Percentiles rank a stretch among this genome's conserved stretches.
Evolutionary conservation across 2,888 invertebrate genomes (phyloP).

Genomic region (Drosophila paucipuncta): DNA sequence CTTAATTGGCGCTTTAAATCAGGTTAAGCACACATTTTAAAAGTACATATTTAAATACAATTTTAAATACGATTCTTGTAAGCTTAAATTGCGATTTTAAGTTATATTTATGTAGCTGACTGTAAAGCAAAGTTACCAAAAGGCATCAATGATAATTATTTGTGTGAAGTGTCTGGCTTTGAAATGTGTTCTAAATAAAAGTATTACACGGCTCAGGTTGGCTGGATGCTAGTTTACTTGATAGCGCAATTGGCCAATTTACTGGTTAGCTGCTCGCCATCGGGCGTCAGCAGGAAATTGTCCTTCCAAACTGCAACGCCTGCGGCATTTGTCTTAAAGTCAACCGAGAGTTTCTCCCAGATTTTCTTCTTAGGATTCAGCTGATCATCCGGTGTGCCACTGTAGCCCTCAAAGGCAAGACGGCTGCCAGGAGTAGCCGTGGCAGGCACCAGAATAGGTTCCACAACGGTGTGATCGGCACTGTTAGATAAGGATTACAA

Average conservation of each 20-base stretch:
- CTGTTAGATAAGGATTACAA: constrained; percentile 76
- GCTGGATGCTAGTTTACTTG: constrained; percentile 86
- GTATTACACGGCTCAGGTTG: constrained; percentile 75
- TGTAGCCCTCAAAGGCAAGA: constrained; percentile 93
- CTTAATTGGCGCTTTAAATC: neutral
- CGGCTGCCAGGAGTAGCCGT: constrained; percentile 93
- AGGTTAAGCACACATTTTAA: neutral
- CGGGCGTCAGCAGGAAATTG: constrained; percentile 89
- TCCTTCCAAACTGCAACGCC: constrained; percentile 95
- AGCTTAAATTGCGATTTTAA: constrained; percentile 6
- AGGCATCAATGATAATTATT: constrained; percentile 40
- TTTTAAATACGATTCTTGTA: neutral
- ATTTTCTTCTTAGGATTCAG: constrained; percentile 97
- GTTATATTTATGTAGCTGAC: constrained; percentile 8
- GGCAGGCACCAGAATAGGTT: constrained; percentile 92
- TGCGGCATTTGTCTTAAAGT: constrained; percentile 90
- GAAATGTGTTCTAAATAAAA: constrained; percentile 37
- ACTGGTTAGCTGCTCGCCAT: constrained; percentile 91
- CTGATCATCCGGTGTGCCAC: constrained; percentile 93
- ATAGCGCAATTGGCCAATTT: constrained; percentile 93
- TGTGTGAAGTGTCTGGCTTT: constrained; percentile 51
- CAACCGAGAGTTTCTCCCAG: constrained; percentile 96
- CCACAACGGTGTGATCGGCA: constrained; percentile 92
- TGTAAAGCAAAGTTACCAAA: constrained; percentile 34
- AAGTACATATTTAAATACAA: neutral